A percentile compares a stretch with the other conserved stretches of the same genome.
Conservation (phyloP, 2,888 invertebrate genomes). For the Argynnis bischoffii region DNA sequence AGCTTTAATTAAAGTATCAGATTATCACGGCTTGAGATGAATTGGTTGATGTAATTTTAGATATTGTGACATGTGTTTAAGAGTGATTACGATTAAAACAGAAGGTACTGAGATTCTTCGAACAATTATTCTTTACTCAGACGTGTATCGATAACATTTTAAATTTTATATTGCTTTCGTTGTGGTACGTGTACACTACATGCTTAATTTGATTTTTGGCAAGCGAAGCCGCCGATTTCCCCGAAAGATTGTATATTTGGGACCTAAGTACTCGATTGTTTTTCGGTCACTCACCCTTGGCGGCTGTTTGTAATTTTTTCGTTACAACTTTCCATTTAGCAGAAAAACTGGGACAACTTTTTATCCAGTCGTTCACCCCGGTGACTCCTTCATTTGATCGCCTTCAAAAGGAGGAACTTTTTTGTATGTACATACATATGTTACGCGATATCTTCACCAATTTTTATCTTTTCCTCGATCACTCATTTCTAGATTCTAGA, state of each 20-base stretch:
- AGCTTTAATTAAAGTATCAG: conserved; percentile 33
- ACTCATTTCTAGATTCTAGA: too few relatives aligned
- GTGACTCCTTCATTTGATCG: neutral
- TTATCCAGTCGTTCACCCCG: conserved; percentile 44
- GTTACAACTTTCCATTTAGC: conserved; percentile 58
- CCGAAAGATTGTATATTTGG: conserved; percentile 74
- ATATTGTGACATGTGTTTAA: conserved; percentile 41
- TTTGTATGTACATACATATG: too few relatives aligned
- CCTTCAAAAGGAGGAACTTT: too few relatives aligned
- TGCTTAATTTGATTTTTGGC: conserved; percentile 68
- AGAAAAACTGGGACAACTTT: conserved; percentile 55
- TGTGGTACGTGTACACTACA: conserved; percentile 50
- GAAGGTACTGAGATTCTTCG: conserved; percentile 60
- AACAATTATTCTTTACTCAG: conserved; percentile 69
- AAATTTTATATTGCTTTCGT: conserved; percentile 60
- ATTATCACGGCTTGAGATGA: conserved; percentile 8
- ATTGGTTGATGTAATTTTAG: conserved; percentile 34
- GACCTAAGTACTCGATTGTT: conserved; percentile 77
- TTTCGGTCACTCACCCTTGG: conserved; percentile 71
- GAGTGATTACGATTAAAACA: conserved; percentile 54
- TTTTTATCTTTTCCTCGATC: too few relatives aligned
- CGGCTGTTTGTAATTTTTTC: conserved; percentile 59
- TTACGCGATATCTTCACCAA: too few relatives aligned
- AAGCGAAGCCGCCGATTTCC: conserved; percentile 69
- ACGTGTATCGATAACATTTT: conserved; percentile 64